phyloP scores from a whole-genome alignment of 2,888 invertebrate species.

The Acrobasis consociella region DNA sequence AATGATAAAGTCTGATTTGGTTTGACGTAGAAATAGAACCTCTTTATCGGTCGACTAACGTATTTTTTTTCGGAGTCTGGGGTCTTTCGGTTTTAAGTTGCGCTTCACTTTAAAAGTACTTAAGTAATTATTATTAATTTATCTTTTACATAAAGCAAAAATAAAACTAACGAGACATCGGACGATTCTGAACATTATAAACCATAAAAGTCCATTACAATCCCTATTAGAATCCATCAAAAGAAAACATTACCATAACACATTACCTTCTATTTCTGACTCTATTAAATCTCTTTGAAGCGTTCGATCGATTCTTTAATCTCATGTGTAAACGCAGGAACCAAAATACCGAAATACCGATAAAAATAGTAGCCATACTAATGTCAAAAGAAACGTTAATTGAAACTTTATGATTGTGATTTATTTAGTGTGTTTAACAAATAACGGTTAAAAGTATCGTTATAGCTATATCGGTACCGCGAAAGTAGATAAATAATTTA shows the following conservation, averaged over 20 bases:
- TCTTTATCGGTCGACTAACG: too few relatives aligned
- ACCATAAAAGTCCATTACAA: not conserved
- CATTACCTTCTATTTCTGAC: slow-evolving; percentile 1
- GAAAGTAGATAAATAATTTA: too few relatives aligned
- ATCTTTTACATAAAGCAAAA: too few relatives aligned
- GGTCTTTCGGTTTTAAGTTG: too few relatives aligned
- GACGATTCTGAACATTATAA: not conserved
- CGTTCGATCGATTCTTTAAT: not conserved
- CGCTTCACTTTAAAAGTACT: too few relatives aligned
- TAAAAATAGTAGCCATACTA: not conserved
- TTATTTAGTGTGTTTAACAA: not conserved
- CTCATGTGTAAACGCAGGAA: not conserved
- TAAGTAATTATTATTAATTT: too few relatives aligned
- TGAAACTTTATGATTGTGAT: not conserved
- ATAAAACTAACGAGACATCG: not conserved
- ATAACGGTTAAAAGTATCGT: not conserved
- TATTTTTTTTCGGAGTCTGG: too few relatives aligned
- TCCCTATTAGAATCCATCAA: not conserved
- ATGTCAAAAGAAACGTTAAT: not conserved
- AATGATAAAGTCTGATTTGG: too few relatives aligned
- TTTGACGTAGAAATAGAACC: too few relatives aligned
- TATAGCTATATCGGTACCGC: too few relatives aligned
- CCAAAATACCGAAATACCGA: not conserved
- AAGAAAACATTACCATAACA: not conserved
- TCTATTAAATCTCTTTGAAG: slow-evolving; percentile 5